Evolutionary conservation across 2,797 vertebrate genomes (phyloP), one percentile per base, ranked within the genome.

Genomic region (Intellagama lesueurii): DNA sequence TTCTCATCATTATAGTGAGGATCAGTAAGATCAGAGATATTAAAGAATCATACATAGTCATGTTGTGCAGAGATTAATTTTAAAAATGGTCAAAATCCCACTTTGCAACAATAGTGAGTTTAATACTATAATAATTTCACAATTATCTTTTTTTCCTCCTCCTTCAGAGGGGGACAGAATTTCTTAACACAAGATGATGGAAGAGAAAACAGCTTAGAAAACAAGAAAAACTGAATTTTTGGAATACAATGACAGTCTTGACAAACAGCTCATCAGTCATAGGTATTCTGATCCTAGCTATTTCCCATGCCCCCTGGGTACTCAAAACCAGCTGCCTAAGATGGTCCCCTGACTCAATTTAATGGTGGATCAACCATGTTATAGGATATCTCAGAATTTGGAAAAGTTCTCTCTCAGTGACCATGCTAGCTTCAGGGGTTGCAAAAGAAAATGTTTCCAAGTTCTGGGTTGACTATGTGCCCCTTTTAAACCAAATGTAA

Each of bases 251-350:
- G 87, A 19, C 85, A 69, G 5, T 4, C 5, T 19, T 78, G 86
- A 72, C 14, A 92, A 90, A 78, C 32, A 93, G 72, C 1, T 86
- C 89, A 89, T 87, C 28, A 82, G 0, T 76, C 69, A n/a, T 30
- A 88, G 47, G 12, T 56, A 35, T 47, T 17, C 28, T 90, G 80
- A 82, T 87, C 52, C 26, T 60, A 35, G 72, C 49, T 91, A 78
- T 5, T 87, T 32, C 17, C 14, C 84, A 0, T 44, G 7, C 70
- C 85, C 91, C 40, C 69, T 86, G 60, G 14, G 28, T 11, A 56
- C 28, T 7, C 52, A n/a, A 56, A 30, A 79, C 3, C 44, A n/a
- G 28, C 77, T 79, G 28, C 49, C 47, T 56, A 12, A 81, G 17
- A n/a, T 17, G 4, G 30, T 1, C 17, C 32, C 52, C 16, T 81